Evolutionary conservation across 1,140 invertebrate species (phyloP).

Genomic region (Cherax quadricarinatus): DNA sequence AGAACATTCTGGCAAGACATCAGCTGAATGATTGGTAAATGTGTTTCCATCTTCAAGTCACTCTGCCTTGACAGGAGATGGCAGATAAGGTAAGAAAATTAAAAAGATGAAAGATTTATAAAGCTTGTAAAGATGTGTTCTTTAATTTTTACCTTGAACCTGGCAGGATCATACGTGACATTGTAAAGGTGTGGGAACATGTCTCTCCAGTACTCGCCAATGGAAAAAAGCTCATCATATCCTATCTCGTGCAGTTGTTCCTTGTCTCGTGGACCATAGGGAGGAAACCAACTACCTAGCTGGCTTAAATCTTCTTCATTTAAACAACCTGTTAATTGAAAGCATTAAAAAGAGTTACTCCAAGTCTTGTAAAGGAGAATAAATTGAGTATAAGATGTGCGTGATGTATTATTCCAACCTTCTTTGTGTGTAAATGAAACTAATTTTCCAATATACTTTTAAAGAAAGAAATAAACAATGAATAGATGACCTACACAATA

Average conservation of each 20-base stretch:
- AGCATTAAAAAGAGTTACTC: neutral
- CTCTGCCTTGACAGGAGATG: neutral
- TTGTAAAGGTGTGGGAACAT: slow-evolving; percentile 51
- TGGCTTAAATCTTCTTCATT: slow-evolving; percentile 26
- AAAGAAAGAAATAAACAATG: neutral
- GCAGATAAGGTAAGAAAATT: neutral
- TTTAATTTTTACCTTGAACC: slow-evolving; percentile 46
- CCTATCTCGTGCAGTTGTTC: slow-evolving; percentile 60
- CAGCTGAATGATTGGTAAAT: neutral
- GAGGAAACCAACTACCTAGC: slow-evolving; percentile 46
- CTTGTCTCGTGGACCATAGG: slow-evolving; percentile 45
- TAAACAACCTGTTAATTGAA: slow-evolving; percentile 45
- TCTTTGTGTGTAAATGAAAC: neutral
- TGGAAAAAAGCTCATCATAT: slow-evolving; percentile 39
- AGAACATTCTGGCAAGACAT: neutral
- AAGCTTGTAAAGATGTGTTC: neutral
- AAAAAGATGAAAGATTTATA: neutral
- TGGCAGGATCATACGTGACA: slow-evolving; percentile 39
- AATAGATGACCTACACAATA: neutral
- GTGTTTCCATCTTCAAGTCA: too few species aligned
- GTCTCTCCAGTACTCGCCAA: slow-evolving; percentile 51
- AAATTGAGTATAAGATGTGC: neutral
- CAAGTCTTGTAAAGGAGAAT: neutral
- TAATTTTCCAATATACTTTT: neutral
- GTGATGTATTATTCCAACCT: neutral